Percentiles rank a stretch among this genome's conserved stretches.
These are phyloP conservation scores for Maniola jurtina DNA, from an alignment of 1,140 invertebrate species.

Conservation along the genomic window DNA sequence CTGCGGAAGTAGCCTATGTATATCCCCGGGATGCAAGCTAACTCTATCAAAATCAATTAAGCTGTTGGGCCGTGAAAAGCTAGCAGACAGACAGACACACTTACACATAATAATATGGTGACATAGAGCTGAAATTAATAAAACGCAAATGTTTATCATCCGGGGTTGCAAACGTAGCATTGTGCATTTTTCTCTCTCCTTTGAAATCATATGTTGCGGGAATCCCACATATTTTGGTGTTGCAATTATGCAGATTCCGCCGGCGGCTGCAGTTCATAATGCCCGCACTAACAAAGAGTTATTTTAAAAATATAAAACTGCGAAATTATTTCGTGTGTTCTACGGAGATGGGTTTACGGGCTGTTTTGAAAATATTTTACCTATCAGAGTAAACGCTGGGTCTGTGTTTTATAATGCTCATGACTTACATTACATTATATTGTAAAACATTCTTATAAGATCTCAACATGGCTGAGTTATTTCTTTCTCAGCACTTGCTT, in stretches of 20 bases:
- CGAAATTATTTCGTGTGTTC: neutral
- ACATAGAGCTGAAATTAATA: too few species aligned
- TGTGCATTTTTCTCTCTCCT: conserved; percentile 4
- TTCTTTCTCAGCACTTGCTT: too few species aligned
- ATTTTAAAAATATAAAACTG: conserved; percentile 6
- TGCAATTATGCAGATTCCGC: conserved; percentile 6
- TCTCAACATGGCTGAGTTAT: neutral
- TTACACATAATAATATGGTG: neutral
- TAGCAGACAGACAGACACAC: too few species aligned
- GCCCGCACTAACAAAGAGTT: neutral
- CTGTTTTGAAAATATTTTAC: neutral
- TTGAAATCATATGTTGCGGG: conserved; percentile 6
- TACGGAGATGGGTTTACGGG: neutral
- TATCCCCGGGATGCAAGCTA: too few species aligned
- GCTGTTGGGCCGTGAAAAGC: too few species aligned
- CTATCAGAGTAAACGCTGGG: too few species aligned
- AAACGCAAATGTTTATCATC: neutral
- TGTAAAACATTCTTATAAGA: too few species aligned
- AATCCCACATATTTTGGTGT: conserved; percentile 10
- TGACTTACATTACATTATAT: too few species aligned
- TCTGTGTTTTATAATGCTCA: too few species aligned
- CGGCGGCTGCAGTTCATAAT: neutral
- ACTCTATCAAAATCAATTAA: too few species aligned
- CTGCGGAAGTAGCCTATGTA: too few species aligned
- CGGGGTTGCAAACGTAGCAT: neutral